These are phyloP conservation scores for Drosophila algonquin DNA, from an alignment of 2,888 invertebrate species.

Conservation along the genomic window DNA sequence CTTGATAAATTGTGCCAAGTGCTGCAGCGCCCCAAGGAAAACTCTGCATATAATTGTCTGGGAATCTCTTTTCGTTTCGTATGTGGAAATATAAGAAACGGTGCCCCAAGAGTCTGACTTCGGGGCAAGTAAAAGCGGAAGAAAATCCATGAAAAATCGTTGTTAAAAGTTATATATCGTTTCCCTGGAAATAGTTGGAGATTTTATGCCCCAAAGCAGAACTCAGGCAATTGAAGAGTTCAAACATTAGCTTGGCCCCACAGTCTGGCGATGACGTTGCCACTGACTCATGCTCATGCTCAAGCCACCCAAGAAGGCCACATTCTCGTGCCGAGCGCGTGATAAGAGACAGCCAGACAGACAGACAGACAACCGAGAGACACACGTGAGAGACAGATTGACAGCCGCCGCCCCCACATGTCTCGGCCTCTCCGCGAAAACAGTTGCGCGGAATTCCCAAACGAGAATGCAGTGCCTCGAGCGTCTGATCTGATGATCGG, in stretches of 20 bases:
- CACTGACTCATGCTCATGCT: slow-evolving; percentile 32
- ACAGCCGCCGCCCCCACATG: slow-evolving; percentile 37
- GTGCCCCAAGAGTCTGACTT: not conserved
- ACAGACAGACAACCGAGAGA: slow-evolving; percentile 18
- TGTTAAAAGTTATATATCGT: not conserved
- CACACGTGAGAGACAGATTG: slow-evolving; percentile 38
- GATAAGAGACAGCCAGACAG: slow-evolving; percentile 28
- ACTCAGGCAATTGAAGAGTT: not conserved
- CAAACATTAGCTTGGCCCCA: not conserved
- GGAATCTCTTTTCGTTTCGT: not conserved
- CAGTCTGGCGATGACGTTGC: slow-evolving; percentile 6
- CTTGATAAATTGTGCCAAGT: slow-evolving; percentile 71
- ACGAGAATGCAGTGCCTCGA: slow-evolving; percentile 29
- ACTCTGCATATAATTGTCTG: slow-evolving; percentile 26
- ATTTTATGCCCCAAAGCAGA: too few relatives aligned
- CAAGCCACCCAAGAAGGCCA: slow-evolving; percentile 30
- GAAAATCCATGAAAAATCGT: not conserved
- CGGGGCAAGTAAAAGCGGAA: not conserved
- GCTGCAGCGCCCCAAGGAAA: slow-evolving; percentile 37
- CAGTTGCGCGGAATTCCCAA: slow-evolving; percentile 34
- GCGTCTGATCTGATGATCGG: slow-evolving; percentile 21
- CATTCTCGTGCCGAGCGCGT: slow-evolving; percentile 16
- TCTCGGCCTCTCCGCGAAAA: slow-evolving; percentile 20
- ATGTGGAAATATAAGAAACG: not conserved
- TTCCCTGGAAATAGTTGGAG: not conserved